Conservation (phyloP, 2,113 vertebrate species). For the Mobula birostris region DNA sequence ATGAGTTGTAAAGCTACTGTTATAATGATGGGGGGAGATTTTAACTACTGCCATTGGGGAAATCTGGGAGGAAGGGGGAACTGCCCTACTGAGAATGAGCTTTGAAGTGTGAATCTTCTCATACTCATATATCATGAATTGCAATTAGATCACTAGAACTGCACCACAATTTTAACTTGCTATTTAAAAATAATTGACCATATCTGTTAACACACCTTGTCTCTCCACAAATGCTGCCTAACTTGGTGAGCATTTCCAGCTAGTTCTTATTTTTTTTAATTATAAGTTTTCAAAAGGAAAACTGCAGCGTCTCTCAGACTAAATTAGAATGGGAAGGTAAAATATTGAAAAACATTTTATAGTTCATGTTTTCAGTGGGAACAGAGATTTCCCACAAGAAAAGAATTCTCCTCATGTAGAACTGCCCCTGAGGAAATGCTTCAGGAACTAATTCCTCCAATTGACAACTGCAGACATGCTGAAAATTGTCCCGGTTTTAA, state of each 20-base stretch:
- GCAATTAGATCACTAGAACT: neutral
- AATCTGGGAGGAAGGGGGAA: neutral
- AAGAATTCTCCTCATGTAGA: neutral
- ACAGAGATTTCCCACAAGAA: neutral
- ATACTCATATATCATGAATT: neutral
- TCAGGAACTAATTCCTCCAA: neutral
- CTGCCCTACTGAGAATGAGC: neutral
- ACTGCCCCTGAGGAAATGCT: neutral
- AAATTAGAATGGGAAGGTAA: neutral
- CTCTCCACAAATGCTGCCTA: no score
- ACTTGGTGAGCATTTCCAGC: no score
- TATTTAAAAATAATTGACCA: no score
- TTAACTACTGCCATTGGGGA: neutral
- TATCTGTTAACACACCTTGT: no score
- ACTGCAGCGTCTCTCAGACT: neutral
- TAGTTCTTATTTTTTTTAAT: no score
- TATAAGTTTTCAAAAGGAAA: no score
- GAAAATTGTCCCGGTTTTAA: neutral
- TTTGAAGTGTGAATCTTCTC: neutral
- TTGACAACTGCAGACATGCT: neutral
- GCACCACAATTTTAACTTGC: neutral
- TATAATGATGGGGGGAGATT: neutral
- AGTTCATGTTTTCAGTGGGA: neutral
- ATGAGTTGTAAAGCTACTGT: neutral
- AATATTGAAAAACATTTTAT: neutral